These are phyloP conservation scores for Branchipolynoe longqiensis DNA, from an alignment of 2,888 invertebrate genomes.

Conservation along the genomic window DNA sequence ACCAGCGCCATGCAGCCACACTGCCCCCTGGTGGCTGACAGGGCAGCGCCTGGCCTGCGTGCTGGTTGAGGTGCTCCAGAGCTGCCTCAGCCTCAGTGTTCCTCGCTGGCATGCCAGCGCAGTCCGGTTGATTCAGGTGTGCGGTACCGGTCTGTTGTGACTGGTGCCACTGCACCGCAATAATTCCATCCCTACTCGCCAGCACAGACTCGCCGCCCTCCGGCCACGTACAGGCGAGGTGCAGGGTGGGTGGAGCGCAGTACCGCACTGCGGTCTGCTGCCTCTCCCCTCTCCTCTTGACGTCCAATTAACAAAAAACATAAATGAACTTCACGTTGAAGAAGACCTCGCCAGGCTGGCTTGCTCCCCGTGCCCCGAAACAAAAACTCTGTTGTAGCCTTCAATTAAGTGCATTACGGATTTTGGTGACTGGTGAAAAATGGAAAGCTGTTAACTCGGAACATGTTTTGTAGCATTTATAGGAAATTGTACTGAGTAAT, in stretches of 20 bases:
- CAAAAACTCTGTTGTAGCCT: conserved; percentile 48
- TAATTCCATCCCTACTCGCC: conserved; percentile 24
- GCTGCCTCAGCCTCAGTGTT: conserved; percentile 6
- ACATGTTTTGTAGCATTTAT: conserved; percentile 43
- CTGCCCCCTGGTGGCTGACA: not conserved
- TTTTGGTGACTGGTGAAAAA: not conserved
- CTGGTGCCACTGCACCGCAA: not conserved
- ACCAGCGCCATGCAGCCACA: not conserved
- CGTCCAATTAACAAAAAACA: too few species aligned
- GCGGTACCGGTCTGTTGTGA: not conserved
- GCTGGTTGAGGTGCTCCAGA: not conserved
- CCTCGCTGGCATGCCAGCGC: not conserved
- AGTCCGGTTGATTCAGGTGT: conserved; percentile 8
- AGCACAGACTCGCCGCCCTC: not conserved
- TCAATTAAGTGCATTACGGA: conserved; percentile 52
- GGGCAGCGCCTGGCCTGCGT: not conserved
- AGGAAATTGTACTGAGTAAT: conserved; percentile 33
- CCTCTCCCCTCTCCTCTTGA: not conserved
- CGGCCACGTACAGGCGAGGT: too few species aligned
- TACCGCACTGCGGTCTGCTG: not conserved
- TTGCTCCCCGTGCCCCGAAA: not conserved
- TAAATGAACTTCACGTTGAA: conserved; percentile 41
- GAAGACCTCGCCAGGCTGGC: not conserved
- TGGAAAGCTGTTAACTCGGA: conserved; percentile 31
- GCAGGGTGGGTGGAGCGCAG: not conserved